These are phyloP conservation scores for Bucco capensis DNA, from an alignment of 2,113 vertebrate genomes.

Conservation along the genomic window DNA sequence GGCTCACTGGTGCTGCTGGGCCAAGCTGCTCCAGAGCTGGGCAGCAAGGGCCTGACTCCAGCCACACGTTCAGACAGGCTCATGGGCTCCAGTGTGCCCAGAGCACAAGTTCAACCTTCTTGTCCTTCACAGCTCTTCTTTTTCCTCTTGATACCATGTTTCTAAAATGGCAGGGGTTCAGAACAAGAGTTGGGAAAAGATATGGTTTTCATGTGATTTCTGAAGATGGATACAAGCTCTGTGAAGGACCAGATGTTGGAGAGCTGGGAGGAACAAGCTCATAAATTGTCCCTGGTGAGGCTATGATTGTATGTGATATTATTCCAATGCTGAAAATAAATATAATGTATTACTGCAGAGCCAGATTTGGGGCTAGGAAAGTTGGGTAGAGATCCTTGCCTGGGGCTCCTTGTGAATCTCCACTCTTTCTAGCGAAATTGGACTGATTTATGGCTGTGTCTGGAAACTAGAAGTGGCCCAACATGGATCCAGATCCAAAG, in stretches of 20 bases:
- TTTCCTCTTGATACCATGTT: neutral
- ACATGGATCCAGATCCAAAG: constrained; percentile 14
- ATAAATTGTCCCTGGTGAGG: neutral
- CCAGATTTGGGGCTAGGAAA: constrained; percentile 3
- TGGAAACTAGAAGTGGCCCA: constrained; percentile 22
- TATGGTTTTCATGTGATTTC: neutral
- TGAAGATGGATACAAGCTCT: neutral
- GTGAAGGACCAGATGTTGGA: neutral
- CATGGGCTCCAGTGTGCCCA: neutral
- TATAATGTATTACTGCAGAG: neutral
- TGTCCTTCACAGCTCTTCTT: neutral
- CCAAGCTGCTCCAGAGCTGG: neutral
- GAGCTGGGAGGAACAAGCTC: neutral
- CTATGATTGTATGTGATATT: neutral
- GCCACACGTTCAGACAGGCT: neutral
- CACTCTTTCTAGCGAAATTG: neutral
- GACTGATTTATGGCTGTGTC: constrained; percentile 25
- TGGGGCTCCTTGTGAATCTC: neutral
- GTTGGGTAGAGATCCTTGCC: constrained; percentile 27
- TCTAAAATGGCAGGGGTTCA: neutral
- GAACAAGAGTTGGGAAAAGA: neutral
- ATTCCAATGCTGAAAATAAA: constrained; percentile 6
- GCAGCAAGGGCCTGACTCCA: neutral
- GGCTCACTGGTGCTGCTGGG: neutral
- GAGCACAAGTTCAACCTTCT: neutral